These are phyloP conservation scores for Aricia artaxerxes DNA, from an alignment of 2,888 invertebrate species.

Conservation along the genomic window DNA sequence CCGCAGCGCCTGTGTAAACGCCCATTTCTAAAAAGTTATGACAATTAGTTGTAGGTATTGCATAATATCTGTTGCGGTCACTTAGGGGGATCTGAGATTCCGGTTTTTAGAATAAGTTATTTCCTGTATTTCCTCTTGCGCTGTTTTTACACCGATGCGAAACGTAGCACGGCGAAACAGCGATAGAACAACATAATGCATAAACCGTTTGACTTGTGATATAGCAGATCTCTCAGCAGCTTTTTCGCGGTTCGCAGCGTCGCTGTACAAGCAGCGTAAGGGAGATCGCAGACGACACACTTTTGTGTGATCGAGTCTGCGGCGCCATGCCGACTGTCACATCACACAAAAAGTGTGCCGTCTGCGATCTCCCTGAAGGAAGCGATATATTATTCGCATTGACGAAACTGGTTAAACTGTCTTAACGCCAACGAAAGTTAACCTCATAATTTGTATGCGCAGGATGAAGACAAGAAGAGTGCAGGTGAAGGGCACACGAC, in stretches of 20 bases:
- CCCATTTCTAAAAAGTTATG: no score
- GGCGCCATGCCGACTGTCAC: no score
- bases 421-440: neutral
- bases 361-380: neutral
- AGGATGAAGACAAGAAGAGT: conserved; percentile 79
- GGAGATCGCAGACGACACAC: no score
- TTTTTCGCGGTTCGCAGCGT: neutral
- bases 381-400: neutral
- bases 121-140: neutral
- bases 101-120: no score
- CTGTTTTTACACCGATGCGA: neutral
- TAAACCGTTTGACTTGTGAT: neutral
- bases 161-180: neutral
- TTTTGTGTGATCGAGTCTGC: no score
- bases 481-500: conserved; percentile 74
- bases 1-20: no score
- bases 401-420: neutral
- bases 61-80: no score
- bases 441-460: conserved; percentile 34
- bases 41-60: no score
- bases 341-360: no score
- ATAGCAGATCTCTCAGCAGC: neutral
- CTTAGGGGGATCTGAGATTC: no score
- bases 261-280: neutral
- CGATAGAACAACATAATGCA: neutral